These are phyloP conservation scores for Caenorhabditis uteleia DNA, from an alignment of 2,888 invertebrate species.

Conservation along the genomic window DNA sequence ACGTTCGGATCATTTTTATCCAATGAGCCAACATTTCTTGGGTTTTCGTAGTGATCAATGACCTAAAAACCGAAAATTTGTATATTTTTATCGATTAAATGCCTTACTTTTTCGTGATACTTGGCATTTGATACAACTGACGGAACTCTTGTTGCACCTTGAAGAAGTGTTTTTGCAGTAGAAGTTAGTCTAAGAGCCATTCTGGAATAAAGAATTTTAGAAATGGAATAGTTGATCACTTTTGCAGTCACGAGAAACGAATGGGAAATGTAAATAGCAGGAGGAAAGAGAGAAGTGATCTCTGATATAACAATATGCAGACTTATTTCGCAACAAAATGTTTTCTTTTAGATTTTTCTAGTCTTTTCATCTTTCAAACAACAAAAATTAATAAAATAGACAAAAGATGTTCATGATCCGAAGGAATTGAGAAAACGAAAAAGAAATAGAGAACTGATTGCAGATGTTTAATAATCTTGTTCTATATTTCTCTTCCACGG, in stretches of 20 bases:
- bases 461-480: too few species aligned
- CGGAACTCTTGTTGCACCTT: slow-evolving; percentile 1
- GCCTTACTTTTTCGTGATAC: slow-evolving; percentile 64
- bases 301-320: too few species aligned
- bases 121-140: slow-evolving; percentile 15
- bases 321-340: too few species aligned
- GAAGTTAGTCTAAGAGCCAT: slow-evolving; percentile 23
- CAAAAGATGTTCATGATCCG: too few species aligned
- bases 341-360: too few species aligned
- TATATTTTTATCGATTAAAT: background rate
- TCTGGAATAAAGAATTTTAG: slow-evolving; percentile 2
- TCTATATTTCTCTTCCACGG: slow-evolving; percentile 3
- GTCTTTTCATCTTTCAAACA: too few species aligned
- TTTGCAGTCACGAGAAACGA: too few species aligned
- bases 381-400: too few species aligned
- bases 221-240: slow-evolving; percentile 6
- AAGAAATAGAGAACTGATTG: slow-evolving; percentile 4
- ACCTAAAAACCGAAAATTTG: slow-evolving; percentile 75
- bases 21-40: slow-evolving; percentile 94
- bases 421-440: background rate
- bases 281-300: too few species aligned
- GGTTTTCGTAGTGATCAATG: slow-evolving; percentile 98
- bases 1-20: slow-evolving; percentile 91
- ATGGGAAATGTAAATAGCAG: too few species aligned
- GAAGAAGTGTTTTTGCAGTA: slow-evolving; percentile 16